These are phyloP conservation scores for Rhinatrema bivittatum DNA, from an alignment of 2,797 vertebrate species.

Conservation along the genomic window DNA sequence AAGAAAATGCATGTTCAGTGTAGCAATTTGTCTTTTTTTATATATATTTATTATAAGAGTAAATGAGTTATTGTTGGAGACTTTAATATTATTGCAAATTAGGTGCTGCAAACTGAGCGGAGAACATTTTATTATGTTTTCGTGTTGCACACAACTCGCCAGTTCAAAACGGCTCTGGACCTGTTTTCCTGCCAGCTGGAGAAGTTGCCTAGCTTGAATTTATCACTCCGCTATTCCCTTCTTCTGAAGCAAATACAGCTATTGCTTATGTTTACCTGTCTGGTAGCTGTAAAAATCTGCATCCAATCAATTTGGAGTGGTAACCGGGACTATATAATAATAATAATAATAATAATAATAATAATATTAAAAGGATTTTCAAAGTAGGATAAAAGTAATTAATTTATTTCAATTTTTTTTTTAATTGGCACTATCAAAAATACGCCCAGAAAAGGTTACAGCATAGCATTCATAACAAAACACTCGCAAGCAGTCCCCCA, in stretches of 20 bases:
- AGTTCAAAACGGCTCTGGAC: constrained; percentile 42
- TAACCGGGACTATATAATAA: too few species aligned
- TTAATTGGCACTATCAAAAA: too few species aligned
- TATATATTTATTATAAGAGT: constrained; percentile 76
- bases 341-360: too few species aligned
- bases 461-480: too few species aligned
- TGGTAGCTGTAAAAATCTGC: too few species aligned
- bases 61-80: constrained; percentile 69
- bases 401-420: too few species aligned
- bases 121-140: constrained; percentile 64
- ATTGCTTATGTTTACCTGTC: too few species aligned
- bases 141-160: constrained; percentile 47
- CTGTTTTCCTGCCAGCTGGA: constrained; percentile 33
- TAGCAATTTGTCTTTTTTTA: constrained; percentile 74
- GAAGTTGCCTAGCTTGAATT: constrained; percentile 15
- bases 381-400: too few species aligned
- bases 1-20: constrained; percentile 71
- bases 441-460: too few species aligned
- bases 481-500: too few species aligned
- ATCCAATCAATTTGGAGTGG: too few species aligned
- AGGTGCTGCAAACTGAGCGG: constrained; percentile 53
- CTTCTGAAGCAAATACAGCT: constrained; percentile 14
- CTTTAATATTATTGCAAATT: constrained; percentile 74
- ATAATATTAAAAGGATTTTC: too few species aligned
- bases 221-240: constrained; percentile 17